phyloP scores from a whole-genome alignment of 2,113 vertebrate genomes.

The Onychorhynchus coronatus region DNA sequence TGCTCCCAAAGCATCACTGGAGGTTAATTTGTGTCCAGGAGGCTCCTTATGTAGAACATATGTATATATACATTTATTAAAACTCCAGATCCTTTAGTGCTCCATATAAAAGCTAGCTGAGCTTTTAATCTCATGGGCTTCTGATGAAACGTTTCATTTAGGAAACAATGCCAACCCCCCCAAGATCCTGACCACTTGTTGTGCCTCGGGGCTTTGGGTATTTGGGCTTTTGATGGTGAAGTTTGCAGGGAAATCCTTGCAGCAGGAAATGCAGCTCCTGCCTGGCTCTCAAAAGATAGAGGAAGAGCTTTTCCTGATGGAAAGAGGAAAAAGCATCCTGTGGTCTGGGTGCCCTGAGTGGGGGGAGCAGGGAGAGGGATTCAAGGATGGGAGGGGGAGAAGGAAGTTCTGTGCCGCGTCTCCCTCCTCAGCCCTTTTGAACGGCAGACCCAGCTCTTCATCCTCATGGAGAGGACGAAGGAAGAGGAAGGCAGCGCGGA shows the following conservation, averaged over 20 bases:
- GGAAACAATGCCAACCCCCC: not conserved
- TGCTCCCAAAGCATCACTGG: not conserved
- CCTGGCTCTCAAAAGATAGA: not conserved
- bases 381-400: not conserved
- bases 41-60: not conserved
- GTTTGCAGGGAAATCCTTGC: slow-evolving; percentile 17
- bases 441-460: accelerated
- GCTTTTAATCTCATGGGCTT: not conserved
- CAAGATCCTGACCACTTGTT: not conserved
- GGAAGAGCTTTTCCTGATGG: not conserved
- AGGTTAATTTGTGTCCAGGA: not conserved
- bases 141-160: not conserved
- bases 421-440: accelerated
- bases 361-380: not conserved
- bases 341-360: not conserved
- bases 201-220: not conserved
- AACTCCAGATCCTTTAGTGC: not conserved
- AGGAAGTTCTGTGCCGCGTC: not conserved
- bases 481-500: accelerated
- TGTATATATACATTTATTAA: not conserved
- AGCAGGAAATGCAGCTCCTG: not conserved
- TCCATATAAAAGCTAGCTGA: not conserved
- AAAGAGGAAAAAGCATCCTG: not conserved
- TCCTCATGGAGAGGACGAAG: not conserved
- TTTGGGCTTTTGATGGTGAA: slow-evolving; percentile 19